Conservation (phyloP, 2,797 vertebrate genomes). For the Echeneis naucrates region DNA sequence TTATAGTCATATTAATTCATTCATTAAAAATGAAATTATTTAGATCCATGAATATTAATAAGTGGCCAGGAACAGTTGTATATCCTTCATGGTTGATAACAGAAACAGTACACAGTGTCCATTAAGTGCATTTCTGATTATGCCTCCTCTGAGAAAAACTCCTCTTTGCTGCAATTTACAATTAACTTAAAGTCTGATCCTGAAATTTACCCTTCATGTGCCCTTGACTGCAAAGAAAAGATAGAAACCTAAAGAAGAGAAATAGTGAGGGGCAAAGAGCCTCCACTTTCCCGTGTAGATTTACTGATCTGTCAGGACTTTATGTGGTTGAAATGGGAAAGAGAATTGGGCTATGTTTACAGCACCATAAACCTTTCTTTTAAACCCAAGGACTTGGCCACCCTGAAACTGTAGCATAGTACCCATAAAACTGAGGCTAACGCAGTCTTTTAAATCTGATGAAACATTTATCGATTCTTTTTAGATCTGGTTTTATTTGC, state of each 20-base stretch:
- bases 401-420: conserved; percentile 77
- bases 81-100: neutral
- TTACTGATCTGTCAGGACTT: conserved; percentile 85
- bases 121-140: conserved; percentile 11
- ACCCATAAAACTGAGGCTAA: conserved; percentile 78
- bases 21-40: too few relatives aligned
- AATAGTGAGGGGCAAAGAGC: conserved; percentile 57
- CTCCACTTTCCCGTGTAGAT: conserved; percentile 74
- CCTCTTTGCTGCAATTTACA: conserved; percentile 21
- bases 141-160: conserved; percentile 10
- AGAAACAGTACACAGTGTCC: conserved; percentile 8
- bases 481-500: conserved; percentile 83
- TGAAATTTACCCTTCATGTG: conserved; percentile 57
- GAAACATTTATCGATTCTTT: conserved; percentile 85
- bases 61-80: neutral
- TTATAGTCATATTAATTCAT: neutral
- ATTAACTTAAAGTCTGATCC: conserved; percentile 13
- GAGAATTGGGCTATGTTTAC: conserved; percentile 87
- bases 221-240: conserved; percentile 38
- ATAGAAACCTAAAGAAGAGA: conserved; percentile 50
- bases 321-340: conserved; percentile 87
- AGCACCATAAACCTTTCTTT: conserved; percentile 86
- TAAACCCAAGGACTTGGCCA: conserved; percentile 86
- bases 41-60: neutral
- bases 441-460: conserved; percentile 83